Percentiles rank a stretch among this genome's conserved stretches.
phyloP scores from a whole-genome alignment of 64 coral and sea anemone genomes.

The Exaiptasia diaphana region DNA sequence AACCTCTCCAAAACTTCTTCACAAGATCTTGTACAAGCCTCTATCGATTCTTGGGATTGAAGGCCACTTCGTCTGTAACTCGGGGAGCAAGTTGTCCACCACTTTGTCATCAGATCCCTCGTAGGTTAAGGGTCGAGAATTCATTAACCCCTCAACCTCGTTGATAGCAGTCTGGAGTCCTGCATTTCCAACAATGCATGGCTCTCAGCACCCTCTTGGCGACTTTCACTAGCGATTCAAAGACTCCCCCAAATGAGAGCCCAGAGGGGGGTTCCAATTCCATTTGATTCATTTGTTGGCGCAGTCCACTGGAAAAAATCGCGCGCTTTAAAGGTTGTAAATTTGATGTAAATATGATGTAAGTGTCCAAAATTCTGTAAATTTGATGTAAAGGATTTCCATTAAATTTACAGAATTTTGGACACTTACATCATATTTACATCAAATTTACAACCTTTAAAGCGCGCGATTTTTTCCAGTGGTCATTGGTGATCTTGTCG shows the following conservation, averaged over 20 bases:
- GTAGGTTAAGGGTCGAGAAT: slow-evolving; percentile 20
- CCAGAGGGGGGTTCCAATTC: slow-evolving; percentile 29
- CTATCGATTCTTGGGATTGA: not conserved
- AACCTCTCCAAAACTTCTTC: slow-evolving; percentile 19
- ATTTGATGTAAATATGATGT: no score
- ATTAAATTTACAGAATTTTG: no score
- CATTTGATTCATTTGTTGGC: slow-evolving; percentile 1
- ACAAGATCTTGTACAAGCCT: slow-evolving; percentile 10
- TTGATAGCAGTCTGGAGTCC: slow-evolving; percentile 17
- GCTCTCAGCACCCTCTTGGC: slow-evolving; percentile 13
- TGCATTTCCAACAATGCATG: slow-evolving; percentile 19
- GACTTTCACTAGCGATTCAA: slow-evolving; percentile 33
- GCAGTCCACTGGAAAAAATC: not conserved
- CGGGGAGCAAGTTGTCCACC: not conserved
- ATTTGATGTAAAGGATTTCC: no score
- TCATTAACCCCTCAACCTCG: slow-evolving; percentile 28
- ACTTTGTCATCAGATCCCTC: not conserved
- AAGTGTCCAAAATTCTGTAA: no score
- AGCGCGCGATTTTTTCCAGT: no score
- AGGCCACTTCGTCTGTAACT: not conserved
- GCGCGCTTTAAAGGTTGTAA: no score
- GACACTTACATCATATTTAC: no score
- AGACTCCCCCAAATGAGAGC: slow-evolving; percentile 13
- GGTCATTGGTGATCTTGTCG: not conserved
- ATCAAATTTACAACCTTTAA: no score